phyloP scores from a whole-genome alignment of 1,140 invertebrate genomes.

The Paralvinella palmiformis region DNA sequence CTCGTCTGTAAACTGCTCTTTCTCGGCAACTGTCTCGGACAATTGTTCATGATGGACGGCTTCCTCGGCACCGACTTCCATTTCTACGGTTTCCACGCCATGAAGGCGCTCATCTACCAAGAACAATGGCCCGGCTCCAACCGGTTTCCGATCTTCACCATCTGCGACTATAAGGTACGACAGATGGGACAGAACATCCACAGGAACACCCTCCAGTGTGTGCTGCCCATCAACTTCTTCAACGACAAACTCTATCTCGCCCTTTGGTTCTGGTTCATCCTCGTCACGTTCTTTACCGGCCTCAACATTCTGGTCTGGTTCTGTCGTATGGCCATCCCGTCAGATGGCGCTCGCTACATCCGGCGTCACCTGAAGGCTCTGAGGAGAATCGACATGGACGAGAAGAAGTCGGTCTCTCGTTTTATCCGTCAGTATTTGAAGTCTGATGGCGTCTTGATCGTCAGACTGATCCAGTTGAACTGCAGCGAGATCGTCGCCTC shows the following conservation, averaged over 20 bases:
- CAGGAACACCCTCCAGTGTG: constrained; percentile 50
- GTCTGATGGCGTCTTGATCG: constrained; percentile 11
- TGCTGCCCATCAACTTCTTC: constrained; percentile 55
- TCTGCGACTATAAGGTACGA: constrained; percentile 15
- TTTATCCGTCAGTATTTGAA: constrained; percentile 11
- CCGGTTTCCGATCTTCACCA: constrained; percentile 10
- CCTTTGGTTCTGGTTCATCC: constrained; percentile 38
- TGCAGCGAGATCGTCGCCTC: constrained; percentile 14
- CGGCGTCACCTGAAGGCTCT: not conserved
- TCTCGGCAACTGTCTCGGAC: constrained; percentile 32
- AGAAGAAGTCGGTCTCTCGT: not conserved
- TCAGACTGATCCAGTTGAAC: constrained; percentile 6
- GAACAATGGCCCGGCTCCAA: constrained; percentile 14
- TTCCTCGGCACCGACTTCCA: constrained; percentile 41
- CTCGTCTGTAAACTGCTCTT: constrained; percentile 54
- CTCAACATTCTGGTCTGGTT: constrained; percentile 4
- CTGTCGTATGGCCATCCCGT: not conserved
- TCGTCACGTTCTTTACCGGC: constrained; percentile 14
- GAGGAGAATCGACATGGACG: not conserved
- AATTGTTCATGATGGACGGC: constrained; percentile 45
- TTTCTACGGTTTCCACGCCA: constrained; percentile 38
- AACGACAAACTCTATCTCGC: constrained; percentile 55
- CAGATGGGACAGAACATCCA: constrained; percentile 33
- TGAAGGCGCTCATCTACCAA: constrained; percentile 29
- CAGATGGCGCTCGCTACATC: not conserved